Evolutionary conservation across 2,888 invertebrate species (phyloP).

Genomic region (Thelaira solivaga): DNA sequence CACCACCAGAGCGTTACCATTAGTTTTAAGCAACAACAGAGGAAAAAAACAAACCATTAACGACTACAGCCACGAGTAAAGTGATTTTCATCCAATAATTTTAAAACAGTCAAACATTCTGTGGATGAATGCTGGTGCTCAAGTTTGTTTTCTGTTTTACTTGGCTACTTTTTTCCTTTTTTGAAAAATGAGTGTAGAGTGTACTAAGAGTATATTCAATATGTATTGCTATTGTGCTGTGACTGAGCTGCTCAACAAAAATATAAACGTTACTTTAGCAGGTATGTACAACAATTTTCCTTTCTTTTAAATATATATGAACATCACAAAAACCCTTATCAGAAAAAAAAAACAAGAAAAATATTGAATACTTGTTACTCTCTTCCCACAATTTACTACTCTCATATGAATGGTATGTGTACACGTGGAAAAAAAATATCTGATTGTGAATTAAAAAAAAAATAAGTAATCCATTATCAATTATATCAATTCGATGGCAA

Average conservation of each 20-base stretch:
- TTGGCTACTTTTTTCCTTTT: conserved; percentile 12
- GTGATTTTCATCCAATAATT: conserved; percentile 62
- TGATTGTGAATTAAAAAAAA: too few species aligned
- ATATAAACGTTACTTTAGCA: conserved; percentile 51
- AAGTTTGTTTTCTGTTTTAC: conserved; percentile 24
- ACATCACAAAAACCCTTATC: conserved; percentile 19
- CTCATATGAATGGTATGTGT: not conserved
- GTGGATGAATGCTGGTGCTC: conserved; percentile 33
- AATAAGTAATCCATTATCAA: too few species aligned
- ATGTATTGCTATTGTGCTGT: not conserved
- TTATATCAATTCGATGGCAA: too few species aligned
- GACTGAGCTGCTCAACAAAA: conserved; percentile 26
- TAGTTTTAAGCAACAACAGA: conserved; percentile 14
- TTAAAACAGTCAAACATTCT: conserved; percentile 47
- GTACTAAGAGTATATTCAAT: not conserved
- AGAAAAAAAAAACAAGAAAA: conserved; percentile 15
- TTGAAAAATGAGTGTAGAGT: conserved; percentile 41
- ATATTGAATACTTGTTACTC: conserved; percentile 33
- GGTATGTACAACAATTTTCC: conserved; percentile 55
- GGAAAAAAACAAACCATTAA: conserved; percentile 56
- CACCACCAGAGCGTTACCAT: conserved; percentile 54
- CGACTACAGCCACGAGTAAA: conserved; percentile 64
- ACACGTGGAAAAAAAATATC: too few species aligned
- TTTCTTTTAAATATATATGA: conserved; percentile 1
- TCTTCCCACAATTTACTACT: conserved; percentile 32